Evolutionary conservation across 1,140 invertebrate species (phyloP), one percentile per base, ranked within the genome.

Genomic region (Ericerus pela): DNA sequence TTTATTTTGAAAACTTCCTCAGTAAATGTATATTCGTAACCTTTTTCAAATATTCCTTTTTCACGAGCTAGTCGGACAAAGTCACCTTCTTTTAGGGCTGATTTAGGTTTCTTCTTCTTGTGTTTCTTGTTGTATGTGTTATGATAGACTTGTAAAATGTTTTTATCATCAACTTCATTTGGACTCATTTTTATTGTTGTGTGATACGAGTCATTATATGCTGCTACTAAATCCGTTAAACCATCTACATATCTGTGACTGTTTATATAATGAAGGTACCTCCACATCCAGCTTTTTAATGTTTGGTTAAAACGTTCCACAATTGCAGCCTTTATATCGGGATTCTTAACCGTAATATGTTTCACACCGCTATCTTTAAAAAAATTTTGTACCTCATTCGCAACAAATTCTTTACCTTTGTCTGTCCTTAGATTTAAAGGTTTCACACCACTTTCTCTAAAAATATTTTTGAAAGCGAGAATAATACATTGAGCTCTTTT

Each of bases 261-360:
- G 54, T 68, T 67, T 28, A 62, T 59, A 60, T 64, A 58, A 30
- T 67, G 67, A 61, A 72, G 69, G 57, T 69, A 70, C 51, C 64
- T 60, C 60, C 59, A 70, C 65, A 72, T 68, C 60, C 63, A 66
- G 36, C 58, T 60, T 66, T 70, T 70, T 11, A 73, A 55, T n/a
- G 66, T 70, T 61, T 63, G 61, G 61, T 72, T 68, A 61, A 71
- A 70, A 60, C 70, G 59, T 62, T 72, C 70, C 38, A 68, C 63
- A 29, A 73, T 54, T 36, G 64, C 60, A 16, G 67, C 69, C 67
- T 71, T 72, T 22, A 66, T 65, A 56, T 65, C 61, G 27, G 67
- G 64, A 58, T 66, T 67, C 53, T 70, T 63, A 52, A 65, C 68
- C 20, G 63, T 64, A 61, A 65, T 68, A 59, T 64, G 65, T 59